These are phyloP conservation scores for Drosophila lacertosa DNA, from an alignment of 1,140 invertebrate species.

Conservation along the genomic window DNA sequence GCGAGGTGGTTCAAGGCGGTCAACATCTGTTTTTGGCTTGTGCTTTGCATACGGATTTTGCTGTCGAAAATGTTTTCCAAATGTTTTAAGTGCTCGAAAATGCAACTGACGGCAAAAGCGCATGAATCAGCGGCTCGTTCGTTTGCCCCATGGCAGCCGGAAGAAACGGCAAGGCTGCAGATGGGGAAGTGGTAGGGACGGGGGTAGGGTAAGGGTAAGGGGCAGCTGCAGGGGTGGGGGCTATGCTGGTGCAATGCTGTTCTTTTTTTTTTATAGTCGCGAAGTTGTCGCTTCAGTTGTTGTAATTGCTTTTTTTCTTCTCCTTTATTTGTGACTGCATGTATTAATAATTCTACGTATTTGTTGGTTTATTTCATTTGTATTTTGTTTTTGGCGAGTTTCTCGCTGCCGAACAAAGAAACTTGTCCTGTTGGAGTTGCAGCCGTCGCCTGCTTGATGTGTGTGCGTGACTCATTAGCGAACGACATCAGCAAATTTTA, in stretches of 20 bases:
- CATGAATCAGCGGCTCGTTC: constrained; percentile 28
- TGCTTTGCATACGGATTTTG: background rate
- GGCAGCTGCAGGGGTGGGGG: background rate
- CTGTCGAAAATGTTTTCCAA: constrained; percentile 1
- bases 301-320: constrained; percentile 5
- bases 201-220: background rate
- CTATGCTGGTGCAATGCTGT: background rate
- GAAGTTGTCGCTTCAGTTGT: constrained; percentile 11
- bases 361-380: too few species aligned
- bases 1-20: background rate
- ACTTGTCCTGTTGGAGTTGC: constrained; percentile 9
- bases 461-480: constrained; percentile 32
- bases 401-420: constrained; percentile 23
- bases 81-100: background rate
- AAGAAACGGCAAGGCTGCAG: constrained; percentile 5
- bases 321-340: background rate
- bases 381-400: constrained; percentile 6
- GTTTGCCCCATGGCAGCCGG: constrained; percentile 23
- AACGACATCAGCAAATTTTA: background rate
- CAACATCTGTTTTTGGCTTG: constrained; percentile 1
- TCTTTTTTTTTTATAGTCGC: constrained; percentile 6
- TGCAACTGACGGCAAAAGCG: background rate
- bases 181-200: background rate
- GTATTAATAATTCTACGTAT: constrained; percentile 37
- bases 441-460: background rate